Conservation (phyloP, 1,140 invertebrate genomes). For the Neodiprion lecontei region DNA sequence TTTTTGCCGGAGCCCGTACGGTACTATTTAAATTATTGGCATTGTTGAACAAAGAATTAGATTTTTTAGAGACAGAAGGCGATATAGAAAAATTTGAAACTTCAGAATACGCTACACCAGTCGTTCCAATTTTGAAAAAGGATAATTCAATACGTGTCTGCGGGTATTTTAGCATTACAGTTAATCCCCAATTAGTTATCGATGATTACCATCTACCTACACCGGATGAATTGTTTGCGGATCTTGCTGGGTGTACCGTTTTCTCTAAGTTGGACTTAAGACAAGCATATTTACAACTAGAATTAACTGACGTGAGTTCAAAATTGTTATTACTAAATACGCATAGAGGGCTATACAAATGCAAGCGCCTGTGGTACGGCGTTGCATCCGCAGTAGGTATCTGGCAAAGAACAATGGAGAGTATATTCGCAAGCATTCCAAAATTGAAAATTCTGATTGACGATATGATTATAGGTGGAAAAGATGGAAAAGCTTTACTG, state of each 20-base stretch:
- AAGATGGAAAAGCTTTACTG: slow-evolving; percentile 17
- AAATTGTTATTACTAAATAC: slow-evolving; percentile 29
- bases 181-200: slow-evolving; percentile 43
- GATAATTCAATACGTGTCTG: slow-evolving; percentile 53
- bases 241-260: slow-evolving; percentile 34
- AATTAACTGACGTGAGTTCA: slow-evolving; percentile 24
- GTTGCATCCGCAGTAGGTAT: slow-evolving; percentile 43
- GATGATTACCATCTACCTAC: slow-evolving; percentile 57
- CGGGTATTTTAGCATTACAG: slow-evolving; percentile 53
- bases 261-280: slow-evolving; percentile 48
- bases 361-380: slow-evolving; percentile 40
- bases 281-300: slow-evolving; percentile 47
- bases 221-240: slow-evolving; percentile 53
- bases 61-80: slow-evolving; percentile 22
- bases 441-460: slow-evolving; percentile 42
- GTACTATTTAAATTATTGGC: slow-evolving; percentile 21
- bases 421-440: slow-evolving; percentile 36
- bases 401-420: slow-evolving; percentile 43
- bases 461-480: slow-evolving; percentile 41
- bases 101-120: slow-evolving; percentile 51
- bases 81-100: slow-evolving; percentile 2
- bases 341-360: slow-evolving; percentile 37
- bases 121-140: slow-evolving; percentile 59
- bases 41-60: slow-evolving; percentile 24
- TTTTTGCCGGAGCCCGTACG: slow-evolving; percentile 36